Base-by-base conservation (phyloP, 2,888 invertebrate genomes). In the Synanthedon formicaeformis region DNA sequence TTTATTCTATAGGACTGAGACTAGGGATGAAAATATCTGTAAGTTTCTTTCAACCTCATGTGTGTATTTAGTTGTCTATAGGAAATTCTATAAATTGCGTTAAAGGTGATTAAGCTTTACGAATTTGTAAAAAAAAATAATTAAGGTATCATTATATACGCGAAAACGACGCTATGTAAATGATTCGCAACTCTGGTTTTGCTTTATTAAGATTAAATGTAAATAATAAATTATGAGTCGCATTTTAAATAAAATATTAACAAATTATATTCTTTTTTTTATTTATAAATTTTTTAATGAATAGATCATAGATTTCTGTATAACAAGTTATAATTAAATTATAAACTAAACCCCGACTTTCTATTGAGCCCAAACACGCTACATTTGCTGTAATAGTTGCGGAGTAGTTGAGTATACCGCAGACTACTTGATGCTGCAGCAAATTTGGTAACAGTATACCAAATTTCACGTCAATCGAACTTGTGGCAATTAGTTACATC, bases 191-290 rank as follows among this genome's bases (percentile, higher is more conserved):
- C 75, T 76, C 76, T 76, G 76, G 81, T 82, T 81, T 78, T 79
- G 82, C 81, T 85, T 84, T 84, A 83, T 84, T 78, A 83, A 83
- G 79, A 70, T 61, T 68, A 71, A 71, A 70, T 83, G 83, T 85
- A 85, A 70, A 83, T 85, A 84, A 50, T 81, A 82, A 82, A 76
- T 81, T 81, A 81, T 83, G 68, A 68, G 67, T 66, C 65, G 71
- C 68, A 64, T 67, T 68, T 64, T 69, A 54, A 80, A 77, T 77
- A 81, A 78, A 83, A 72, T 54, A 76, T 80, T 83, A 85, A 84
- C 81, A 74, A 66, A 63, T 67, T 62, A 54, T 4, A 2, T 40
- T 1, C 48, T 53, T 60, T 61, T 54, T 58, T 63, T 23, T 23
- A 23, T 34, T 34, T 34, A 5, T 34, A 34, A 27, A 23, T 4